phyloP scores from a whole-genome alignment of 2,113 vertebrate genomes.

The Ammodytes marinus region DNA sequence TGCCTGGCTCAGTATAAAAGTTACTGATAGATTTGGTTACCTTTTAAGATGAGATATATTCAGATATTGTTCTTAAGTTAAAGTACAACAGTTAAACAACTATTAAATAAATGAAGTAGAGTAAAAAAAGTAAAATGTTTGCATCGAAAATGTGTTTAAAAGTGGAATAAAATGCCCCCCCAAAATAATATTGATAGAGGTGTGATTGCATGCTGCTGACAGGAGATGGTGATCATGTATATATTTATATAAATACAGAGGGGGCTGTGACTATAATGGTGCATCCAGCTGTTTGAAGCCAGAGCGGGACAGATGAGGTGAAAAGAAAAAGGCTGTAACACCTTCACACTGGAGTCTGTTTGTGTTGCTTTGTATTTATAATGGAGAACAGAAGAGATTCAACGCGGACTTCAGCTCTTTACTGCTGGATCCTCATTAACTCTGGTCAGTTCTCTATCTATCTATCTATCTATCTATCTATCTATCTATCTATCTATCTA shows the following conservation, averaged over 20 bases:
- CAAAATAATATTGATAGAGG: neutral
- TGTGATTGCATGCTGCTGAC: neutral
- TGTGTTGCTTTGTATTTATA: neutral
- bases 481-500: too few species aligned
- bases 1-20: too few species aligned
- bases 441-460: conserved; percentile 46
- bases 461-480: too few species aligned
- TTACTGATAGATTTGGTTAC: too few species aligned
- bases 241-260: too few species aligned
- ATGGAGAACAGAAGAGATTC: conserved; percentile 41
- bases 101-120: too few species aligned
- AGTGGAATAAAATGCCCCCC: neutral
- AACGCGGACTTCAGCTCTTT: conserved; percentile 10
- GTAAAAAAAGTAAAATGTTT: too few species aligned
- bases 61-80: too few species aligned
- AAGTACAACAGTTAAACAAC: too few species aligned
- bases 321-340: neutral
- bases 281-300: neutral
- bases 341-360: neutral
- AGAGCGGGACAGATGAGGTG: neutral
- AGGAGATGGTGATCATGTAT: neutral
- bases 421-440: conserved; percentile 55
- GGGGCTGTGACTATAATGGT: neutral
- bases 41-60: too few species aligned
- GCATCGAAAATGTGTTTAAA: too few species aligned